Conservation (phyloP, 2,888 invertebrate genomes). For the Creontiades dilutus region DNA sequence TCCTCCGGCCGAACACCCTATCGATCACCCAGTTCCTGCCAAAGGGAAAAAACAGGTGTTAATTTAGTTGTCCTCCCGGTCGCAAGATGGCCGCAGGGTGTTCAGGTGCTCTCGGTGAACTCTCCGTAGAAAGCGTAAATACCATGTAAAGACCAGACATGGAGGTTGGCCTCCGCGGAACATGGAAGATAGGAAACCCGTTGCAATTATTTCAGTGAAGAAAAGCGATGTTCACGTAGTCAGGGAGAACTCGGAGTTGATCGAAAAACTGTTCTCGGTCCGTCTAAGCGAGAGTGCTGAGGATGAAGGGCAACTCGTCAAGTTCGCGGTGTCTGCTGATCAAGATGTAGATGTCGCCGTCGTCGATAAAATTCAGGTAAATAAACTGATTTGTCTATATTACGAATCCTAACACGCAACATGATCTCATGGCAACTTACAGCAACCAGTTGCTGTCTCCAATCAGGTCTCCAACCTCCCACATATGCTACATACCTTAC, state of each 20-base stretch:
- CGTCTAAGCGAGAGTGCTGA: conserved; percentile 24
- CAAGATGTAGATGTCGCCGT: background rate
- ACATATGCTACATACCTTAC: too few relatives aligned
- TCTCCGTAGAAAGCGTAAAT: conserved; percentile 56
- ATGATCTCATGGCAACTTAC: too few relatives aligned
- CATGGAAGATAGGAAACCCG: conserved; percentile 56
- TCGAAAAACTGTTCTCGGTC: conserved; percentile 33
- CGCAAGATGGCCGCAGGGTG: conserved; percentile 61
- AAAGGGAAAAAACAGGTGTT: conserved; percentile 29
- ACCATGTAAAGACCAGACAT: conserved; percentile 58
- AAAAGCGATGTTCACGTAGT: conserved; percentile 38
- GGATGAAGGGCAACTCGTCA: background rate
- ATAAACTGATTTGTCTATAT: background rate
- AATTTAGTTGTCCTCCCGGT: conserved; percentile 37
- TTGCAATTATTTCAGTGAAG: conserved; percentile 18
- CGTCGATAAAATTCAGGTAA: conserved; percentile 44
- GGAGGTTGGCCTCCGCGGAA: conserved; percentile 56
- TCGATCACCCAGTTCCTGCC: conserved; percentile 7
- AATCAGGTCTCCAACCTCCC: too few relatives aligned
- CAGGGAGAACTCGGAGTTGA: conserved; percentile 30
- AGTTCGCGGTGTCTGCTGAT: conserved; percentile 7
- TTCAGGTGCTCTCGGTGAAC: conserved; percentile 28
- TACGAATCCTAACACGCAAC: too few relatives aligned
- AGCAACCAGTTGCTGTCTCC: too few relatives aligned
- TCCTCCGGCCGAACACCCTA: background rate